Conservation (phyloP, 2,113 vertebrate species). For the Erythrocebus patas region DNA sequence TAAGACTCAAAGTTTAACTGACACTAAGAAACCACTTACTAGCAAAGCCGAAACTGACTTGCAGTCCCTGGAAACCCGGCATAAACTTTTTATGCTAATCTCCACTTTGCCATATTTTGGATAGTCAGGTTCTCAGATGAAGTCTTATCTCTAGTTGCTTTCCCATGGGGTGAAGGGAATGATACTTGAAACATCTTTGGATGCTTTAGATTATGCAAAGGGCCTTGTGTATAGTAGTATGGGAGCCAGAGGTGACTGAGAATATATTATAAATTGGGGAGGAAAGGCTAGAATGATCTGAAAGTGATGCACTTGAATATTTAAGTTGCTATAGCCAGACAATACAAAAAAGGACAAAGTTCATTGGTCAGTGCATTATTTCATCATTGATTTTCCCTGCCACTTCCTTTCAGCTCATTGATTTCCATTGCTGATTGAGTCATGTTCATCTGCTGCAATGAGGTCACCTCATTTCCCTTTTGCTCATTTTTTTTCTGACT, state of each 20-base stretch:
- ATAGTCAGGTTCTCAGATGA: background rate
- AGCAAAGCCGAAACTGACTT: background rate
- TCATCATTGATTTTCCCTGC: conserved; percentile 40
- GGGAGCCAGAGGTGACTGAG: background rate
- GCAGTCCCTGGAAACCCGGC: background rate
- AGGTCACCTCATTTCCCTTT: conserved; percentile 63
- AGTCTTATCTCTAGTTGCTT: background rate
- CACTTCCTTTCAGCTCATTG: conserved; percentile 61
- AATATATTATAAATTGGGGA: background rate
- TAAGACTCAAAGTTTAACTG: conserved; percentile 1
- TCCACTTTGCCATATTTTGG: background rate
- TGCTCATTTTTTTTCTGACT: conserved; percentile 48
- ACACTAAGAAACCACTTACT: background rate
- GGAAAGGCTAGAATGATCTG: background rate
- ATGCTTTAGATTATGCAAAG: background rate
- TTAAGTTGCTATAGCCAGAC: background rate
- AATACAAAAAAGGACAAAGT: conserved; percentile 21
- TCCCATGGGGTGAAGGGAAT: accelerated
- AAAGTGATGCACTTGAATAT: background rate
- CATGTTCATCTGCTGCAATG: conserved; percentile 3
- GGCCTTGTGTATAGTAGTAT: background rate
- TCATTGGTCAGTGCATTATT: conserved; percentile 34
- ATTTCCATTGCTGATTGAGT: conserved; percentile 65
- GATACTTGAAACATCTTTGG: background rate
- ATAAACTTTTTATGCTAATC: background rate